These are phyloP conservation scores for Hyaena hyaena DNA, from an alignment of 2,113 vertebrate genomes.

Conservation along the genomic window DNA sequence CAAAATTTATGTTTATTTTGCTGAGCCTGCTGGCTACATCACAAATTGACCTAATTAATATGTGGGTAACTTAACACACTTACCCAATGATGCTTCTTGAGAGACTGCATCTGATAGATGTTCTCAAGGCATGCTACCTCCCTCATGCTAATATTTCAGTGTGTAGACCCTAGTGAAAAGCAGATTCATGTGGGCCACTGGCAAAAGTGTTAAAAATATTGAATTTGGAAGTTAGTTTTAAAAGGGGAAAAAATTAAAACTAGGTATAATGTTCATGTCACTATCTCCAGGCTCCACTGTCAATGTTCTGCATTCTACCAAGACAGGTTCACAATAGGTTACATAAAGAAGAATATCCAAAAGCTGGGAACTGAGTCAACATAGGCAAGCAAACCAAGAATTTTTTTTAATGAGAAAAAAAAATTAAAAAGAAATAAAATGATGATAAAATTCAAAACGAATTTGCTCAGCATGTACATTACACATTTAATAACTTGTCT, in stretches of 20 bases:
- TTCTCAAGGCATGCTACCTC: neutral
- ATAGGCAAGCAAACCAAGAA: neutral
- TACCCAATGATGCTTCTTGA: neutral
- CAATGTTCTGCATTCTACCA: neutral
- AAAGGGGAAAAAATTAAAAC: neutral
- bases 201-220: neutral
- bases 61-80: neutral
- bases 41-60: neutral
- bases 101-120: neutral
- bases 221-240: neutral
- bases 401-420: neutral
- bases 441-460: neutral
- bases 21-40: neutral
- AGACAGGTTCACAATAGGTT: neutral
- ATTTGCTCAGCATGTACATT: neutral
- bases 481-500: neutral
- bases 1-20: neutral
- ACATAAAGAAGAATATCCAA: neutral
- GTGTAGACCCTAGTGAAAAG: neutral
- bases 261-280: neutral
- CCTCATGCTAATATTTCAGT: neutral
- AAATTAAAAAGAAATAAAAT: neutral
- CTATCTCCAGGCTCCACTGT: neutral
- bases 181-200: neutral
- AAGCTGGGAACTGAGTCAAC: neutral